Evolutionary conservation across 2,888 invertebrate genomes (phyloP).

Genomic region (Ochropleura leucogaster): DNA sequence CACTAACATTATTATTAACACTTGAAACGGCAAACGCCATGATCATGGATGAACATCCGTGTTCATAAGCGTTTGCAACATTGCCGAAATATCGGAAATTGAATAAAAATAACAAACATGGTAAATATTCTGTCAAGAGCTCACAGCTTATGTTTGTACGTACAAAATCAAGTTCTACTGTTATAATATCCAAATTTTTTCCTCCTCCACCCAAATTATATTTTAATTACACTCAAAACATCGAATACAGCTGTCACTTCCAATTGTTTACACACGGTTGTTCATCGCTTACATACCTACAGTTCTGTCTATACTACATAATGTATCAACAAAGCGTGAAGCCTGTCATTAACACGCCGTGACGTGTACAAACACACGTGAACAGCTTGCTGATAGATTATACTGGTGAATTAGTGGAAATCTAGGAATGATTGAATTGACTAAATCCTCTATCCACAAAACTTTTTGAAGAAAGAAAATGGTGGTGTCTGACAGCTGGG

Average conservation of each 20-base stretch:
- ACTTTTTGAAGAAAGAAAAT: too few species aligned
- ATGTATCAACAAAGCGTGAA: constrained; percentile 54
- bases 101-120: too few species aligned
- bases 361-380: constrained; percentile 66
- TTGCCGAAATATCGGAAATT: too few species aligned
- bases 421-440: not conserved
- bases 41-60: too few species aligned
- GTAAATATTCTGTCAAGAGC: too few species aligned
- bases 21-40: too few species aligned
- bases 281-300: constrained; percentile 1
- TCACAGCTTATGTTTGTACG: too few species aligned
- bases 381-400: constrained; percentile 63
- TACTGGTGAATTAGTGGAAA: constrained; percentile 23
- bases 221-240: constrained; percentile 35
- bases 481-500: too few species aligned
- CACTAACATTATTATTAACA: too few species aligned
- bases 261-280: constrained; percentile 22
- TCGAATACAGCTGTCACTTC: constrained; percentile 17
- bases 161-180: too few species aligned
- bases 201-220: not conserved
- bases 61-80: too few species aligned
- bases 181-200: not conserved
- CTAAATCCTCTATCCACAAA: too few species aligned
- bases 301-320: constrained; percentile 15
- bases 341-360: constrained; percentile 61